These are phyloP conservation scores for Crypturellus undulatus DNA, from an alignment of 2,113 vertebrate species.

Conservation along the genomic window DNA sequence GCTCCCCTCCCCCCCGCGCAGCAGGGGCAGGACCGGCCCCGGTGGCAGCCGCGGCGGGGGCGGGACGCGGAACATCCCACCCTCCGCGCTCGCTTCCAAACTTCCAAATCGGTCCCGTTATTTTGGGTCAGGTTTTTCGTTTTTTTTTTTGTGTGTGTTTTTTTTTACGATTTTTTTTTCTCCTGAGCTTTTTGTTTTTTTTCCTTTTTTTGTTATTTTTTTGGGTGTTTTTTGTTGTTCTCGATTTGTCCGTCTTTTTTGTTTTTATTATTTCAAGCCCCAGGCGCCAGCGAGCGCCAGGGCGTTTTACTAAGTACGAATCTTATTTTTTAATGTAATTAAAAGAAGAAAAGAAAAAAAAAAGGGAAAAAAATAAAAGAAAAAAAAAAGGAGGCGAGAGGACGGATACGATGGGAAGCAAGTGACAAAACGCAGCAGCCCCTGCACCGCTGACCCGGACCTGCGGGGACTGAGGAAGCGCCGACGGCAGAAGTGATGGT, in stretches of 20 bases:
- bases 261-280: slow-evolving; percentile 79
- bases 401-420: not conserved
- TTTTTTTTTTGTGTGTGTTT: slow-evolving; percentile 19
- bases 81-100: slow-evolving; percentile 25
- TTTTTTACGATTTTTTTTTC: not conserved
- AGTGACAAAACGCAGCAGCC: too few species aligned
- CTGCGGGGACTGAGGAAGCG: too few species aligned
- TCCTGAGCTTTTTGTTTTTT: not conserved
- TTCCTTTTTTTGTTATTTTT: slow-evolving; percentile 9
- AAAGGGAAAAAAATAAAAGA: not conserved
- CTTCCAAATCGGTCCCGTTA: slow-evolving; percentile 53
- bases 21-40: not conserved
- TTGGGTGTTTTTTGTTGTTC: not conserved
- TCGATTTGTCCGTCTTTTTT: slow-evolving; percentile 5
- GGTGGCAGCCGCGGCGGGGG: too few species aligned
- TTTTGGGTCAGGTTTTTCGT: slow-evolving; percentile 41
- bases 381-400: not conserved
- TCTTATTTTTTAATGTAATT: slow-evolving; percentile 81
- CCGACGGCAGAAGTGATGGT: slow-evolving; percentile 62
- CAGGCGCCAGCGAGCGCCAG: slow-evolving; percentile 64
- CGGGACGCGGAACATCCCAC: not conserved
- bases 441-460: too few species aligned
- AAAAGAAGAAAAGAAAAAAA: slow-evolving; percentile 28
- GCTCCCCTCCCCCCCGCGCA: not conserved
- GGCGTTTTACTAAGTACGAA: slow-evolving; percentile 82